Base-by-base conservation (phyloP, 2,113 vertebrate genomes). In the Formicarius rufipectus region DNA sequence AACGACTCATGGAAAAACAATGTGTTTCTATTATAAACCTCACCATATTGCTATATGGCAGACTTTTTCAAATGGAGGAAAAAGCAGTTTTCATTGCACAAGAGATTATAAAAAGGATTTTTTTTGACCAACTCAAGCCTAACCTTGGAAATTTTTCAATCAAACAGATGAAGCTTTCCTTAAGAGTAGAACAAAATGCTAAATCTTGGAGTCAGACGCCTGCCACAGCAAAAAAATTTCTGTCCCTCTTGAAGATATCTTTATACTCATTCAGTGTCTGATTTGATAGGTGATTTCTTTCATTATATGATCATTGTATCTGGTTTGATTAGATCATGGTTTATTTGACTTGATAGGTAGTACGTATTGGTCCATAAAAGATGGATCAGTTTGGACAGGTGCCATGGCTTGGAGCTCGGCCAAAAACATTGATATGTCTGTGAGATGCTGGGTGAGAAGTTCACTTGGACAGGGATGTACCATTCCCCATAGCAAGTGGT, bases 331-430 rank as follows among this genome's bases (percentile, higher is more conserved):
- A 94, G 56, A 40, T 64, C 79, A 76, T 22, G 35, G 28, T 45
- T 93, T 93, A 93, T 96, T 90, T 96, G 92, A 92, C 56, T 72
- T 94, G 96, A 95, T 74, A 85, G 69, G 47, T 82, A 68, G 39
- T 90, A 86, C 0, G 0, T 90, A 81, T 52, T 45, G 42, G 78
- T 59, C 72, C 47, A 37, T 64, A 86, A 87, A 95, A 64, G 93
- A 96, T 33, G 76, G 76, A 93, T 95, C 23, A 31, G 31, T 86
- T 78, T 75, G 72, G 95, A 93, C 92, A 90, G 73, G 83, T 94
- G 86, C 89, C 53, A 35, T 53, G 77, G 81, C 53, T 84, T 94
- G 81, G 42, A 93, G 49, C 31, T 53, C 68, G 56, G 45, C 45
- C 49, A 68, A 75, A 91, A 92, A 9, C 76, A 68, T 14, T 44